phyloP scores from a whole-genome alignment of 2,888 invertebrate species.

The Lithophane socia region DNA sequence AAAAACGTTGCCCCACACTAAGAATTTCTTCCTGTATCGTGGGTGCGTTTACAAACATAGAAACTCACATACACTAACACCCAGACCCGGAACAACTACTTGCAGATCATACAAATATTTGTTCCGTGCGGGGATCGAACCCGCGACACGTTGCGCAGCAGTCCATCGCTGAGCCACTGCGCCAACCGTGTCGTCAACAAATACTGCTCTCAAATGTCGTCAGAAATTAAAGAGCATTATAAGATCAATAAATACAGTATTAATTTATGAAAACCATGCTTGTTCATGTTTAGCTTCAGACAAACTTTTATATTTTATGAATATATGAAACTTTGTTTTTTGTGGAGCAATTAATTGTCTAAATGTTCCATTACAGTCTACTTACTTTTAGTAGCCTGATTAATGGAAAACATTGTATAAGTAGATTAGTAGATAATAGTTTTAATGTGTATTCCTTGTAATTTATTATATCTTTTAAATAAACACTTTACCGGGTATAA shows the following conservation, averaged over 20 bases:
- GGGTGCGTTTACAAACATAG: no score
- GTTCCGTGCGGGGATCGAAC: no score
- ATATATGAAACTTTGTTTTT: conserved; percentile 61
- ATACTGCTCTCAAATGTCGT: background rate
- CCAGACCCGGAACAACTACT: no score
- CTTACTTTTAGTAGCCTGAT: conserved; percentile 29
- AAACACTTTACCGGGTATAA: conserved; percentile 3
- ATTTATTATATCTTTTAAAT: conserved; percentile 21
- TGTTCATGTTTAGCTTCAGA: conserved; percentile 9
- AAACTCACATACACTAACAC: no score
- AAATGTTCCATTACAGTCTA: conserved; percentile 35
- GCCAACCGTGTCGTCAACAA: no score
- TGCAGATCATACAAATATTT: no score
- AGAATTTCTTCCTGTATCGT: no score
- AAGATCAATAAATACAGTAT: background rate
- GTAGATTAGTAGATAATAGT: background rate
- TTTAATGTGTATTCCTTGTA: conserved; percentile 16
- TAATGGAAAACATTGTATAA: conserved; percentile 33
- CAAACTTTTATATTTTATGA: conserved; percentile 62
- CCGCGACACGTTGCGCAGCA: no score
- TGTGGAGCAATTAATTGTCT: conserved; percentile 7
- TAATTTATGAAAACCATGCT: background rate
- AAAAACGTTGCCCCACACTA: no score
- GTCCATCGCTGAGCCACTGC: no score
- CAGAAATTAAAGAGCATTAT: background rate